Percentiles rank a stretch among this genome's conserved stretches.
These are phyloP conservation scores for Drosophila littoralis DNA, from an alignment of 1,140 invertebrate genomes.

Conservation along the genomic window DNA sequence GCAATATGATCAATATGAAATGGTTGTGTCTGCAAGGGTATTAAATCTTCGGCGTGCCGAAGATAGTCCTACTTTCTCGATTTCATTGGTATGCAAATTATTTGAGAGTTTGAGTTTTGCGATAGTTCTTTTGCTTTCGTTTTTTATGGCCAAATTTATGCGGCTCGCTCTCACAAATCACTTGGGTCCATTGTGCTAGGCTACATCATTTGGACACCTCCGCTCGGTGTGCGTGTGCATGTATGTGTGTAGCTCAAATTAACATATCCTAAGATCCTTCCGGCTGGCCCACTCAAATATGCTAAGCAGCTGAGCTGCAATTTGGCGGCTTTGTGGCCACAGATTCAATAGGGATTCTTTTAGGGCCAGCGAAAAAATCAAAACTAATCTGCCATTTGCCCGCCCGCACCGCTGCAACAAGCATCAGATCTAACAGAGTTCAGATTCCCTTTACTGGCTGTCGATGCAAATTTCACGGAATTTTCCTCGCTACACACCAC, in stretches of 20 bases:
- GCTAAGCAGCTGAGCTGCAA: slow-evolving; percentile 78
- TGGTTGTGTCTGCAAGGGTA: too few relatives aligned
- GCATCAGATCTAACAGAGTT: background rate
- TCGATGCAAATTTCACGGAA: slow-evolving; percentile 65
- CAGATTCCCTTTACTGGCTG: background rate
- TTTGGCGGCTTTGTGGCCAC: slow-evolving; percentile 75
- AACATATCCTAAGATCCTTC: slow-evolving; percentile 75
- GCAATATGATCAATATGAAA: too few relatives aligned
- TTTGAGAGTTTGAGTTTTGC: background rate
- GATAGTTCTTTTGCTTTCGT: slow-evolving; percentile 12
- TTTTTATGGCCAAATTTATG: slow-evolving; percentile 75
- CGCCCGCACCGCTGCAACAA: slow-evolving; percentile 3
- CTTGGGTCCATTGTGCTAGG: slow-evolving; percentile 75
- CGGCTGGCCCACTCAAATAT: slow-evolving; percentile 75
- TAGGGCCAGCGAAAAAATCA: slow-evolving; percentile 69
- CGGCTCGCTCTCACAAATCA: slow-evolving; percentile 64
- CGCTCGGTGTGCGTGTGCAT: background rate
- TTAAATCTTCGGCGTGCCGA: too few relatives aligned
- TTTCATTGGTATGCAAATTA: slow-evolving; percentile 73
- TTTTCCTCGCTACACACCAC: slow-evolving; percentile 5
- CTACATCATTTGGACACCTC: slow-evolving; percentile 66
- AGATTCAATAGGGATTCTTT: slow-evolving; percentile 70
- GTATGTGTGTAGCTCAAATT: slow-evolving; percentile 57
- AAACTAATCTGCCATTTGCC: slow-evolving; percentile 81
- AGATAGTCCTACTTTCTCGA: background rate